phyloP scores from a whole-genome alignment of 1,140 invertebrate species.

The Eupristina koningsbergeri region DNA sequence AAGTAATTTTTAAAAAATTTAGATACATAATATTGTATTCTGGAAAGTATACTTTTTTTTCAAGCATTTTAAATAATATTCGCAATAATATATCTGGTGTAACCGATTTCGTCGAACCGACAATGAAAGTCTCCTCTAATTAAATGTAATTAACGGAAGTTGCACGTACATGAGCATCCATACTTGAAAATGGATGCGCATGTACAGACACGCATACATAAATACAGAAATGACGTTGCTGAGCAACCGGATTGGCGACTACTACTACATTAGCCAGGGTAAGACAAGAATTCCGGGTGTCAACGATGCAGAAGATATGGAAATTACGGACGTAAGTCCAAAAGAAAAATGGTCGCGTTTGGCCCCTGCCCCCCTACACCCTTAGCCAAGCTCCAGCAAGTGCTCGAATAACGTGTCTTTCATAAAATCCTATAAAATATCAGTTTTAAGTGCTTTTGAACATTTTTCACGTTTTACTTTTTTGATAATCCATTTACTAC shows the following conservation, averaged over 20 bases:
- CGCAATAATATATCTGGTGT: no score
- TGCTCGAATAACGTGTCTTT: conserved; percentile 28
- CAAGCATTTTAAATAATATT: background rate
- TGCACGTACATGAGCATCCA: background rate
- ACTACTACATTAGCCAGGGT: conserved; percentile 91
- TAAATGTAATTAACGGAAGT: conserved; percentile 28
- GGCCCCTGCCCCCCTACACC: conserved; percentile 54
- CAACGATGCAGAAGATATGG: conserved; percentile 94
- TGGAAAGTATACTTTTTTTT: background rate
- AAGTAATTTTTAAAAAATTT: background rate
- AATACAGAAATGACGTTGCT: conserved; percentile 86
- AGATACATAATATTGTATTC: background rate
- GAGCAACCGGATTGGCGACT: conserved; percentile 87
- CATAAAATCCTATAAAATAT: background rate
- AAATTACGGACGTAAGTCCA: conserved; percentile 92
- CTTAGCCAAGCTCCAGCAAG: background rate
- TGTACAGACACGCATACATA: conserved; percentile 12
- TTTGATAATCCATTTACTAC: conserved; percentile 3
- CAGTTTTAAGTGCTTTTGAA: background rate
- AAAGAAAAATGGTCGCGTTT: background rate
- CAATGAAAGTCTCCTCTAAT: background rate
- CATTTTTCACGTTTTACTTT: conserved; percentile 15
- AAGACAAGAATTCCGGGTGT: conserved; percentile 93
- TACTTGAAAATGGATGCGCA: no score
- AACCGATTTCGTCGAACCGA: conserved; percentile 32